phyloP scores from a whole-genome alignment of 2,797 vertebrate genomes.

The Cirrhinus mrigala region DNA sequence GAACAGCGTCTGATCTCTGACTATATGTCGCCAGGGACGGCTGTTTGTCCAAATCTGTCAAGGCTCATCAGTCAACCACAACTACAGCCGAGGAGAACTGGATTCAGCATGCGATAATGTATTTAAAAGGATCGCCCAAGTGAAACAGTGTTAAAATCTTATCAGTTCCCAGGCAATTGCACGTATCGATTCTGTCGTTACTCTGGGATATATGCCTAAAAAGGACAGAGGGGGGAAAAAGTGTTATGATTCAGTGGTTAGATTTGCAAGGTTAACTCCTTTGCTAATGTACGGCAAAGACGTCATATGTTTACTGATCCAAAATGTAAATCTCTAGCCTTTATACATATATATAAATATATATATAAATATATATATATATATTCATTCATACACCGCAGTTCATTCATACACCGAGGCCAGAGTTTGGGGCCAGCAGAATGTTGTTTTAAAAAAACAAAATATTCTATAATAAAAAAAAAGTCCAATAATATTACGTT shows the following conservation, averaged over 20 bases:
- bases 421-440: no score
- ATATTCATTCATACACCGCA: no score
- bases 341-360: no score
- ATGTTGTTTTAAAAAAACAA: no score
- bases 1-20: constrained; percentile 41
- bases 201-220: neutral
- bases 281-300: neutral
- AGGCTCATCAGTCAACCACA: constrained; percentile 44
- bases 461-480: no score
- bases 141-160: constrained; percentile 38
- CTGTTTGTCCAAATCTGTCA: constrained; percentile 57
- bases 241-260: constrained; percentile 1
- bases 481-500: no score
- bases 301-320: neutral
- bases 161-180: constrained; percentile 39
- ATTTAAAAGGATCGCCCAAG: constrained; percentile 51
- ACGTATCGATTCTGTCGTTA: constrained; percentile 42
- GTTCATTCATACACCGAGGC: neutral
- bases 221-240: neutral
- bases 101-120: constrained; percentile 35
- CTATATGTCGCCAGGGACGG: constrained; percentile 56
- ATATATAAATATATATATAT: no score
- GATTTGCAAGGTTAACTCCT: neutral
- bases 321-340: neutral
- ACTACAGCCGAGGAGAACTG: constrained; percentile 15